These are phyloP conservation scores for Pandion haliaetus DNA, from an alignment of 2,113 vertebrate species.

Conservation along the genomic window DNA sequence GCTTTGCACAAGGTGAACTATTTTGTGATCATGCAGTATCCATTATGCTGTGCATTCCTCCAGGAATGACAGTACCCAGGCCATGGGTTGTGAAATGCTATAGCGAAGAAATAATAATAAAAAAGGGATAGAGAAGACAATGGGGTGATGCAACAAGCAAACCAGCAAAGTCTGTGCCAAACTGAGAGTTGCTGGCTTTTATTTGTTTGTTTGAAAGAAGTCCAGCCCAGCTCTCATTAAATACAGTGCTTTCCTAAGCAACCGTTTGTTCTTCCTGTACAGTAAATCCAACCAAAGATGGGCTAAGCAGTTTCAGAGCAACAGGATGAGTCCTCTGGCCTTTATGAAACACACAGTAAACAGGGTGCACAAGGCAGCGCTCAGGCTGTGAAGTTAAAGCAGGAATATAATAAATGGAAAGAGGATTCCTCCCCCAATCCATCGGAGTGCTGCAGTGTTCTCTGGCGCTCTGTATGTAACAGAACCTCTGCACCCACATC, in stretches of 20 bases:
- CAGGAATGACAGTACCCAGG: background rate
- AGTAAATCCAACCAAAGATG: background rate
- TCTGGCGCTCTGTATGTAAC: background rate
- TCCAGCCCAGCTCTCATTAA: background rate
- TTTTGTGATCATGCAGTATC: background rate
- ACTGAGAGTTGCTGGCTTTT: background rate
- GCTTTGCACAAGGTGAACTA: background rate
- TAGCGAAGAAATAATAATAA: background rate
- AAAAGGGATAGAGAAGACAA: background rate
- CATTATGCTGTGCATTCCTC: background rate
- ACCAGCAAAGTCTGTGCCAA: background rate
- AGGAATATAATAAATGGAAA: background rate
- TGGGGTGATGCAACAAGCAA: background rate
- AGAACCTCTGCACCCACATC: background rate
- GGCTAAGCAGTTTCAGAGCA: background rate
- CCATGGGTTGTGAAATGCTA: background rate
- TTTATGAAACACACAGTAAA: conserved; percentile 37
- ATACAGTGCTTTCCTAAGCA: background rate
- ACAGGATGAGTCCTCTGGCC: conserved; percentile 30
- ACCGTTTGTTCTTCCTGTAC: background rate
- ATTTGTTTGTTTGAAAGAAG: conserved; percentile 20
- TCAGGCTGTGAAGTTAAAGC: background rate
- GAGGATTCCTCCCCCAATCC: background rate
- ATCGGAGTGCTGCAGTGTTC: background rate
- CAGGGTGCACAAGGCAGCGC: background rate